Percentiles rank a stretch among this genome's conserved stretches.
These are phyloP conservation scores for Cataglyphis altisquamis DNA, from an alignment of 2,888 invertebrate genomes.

Conservation along the genomic window DNA sequence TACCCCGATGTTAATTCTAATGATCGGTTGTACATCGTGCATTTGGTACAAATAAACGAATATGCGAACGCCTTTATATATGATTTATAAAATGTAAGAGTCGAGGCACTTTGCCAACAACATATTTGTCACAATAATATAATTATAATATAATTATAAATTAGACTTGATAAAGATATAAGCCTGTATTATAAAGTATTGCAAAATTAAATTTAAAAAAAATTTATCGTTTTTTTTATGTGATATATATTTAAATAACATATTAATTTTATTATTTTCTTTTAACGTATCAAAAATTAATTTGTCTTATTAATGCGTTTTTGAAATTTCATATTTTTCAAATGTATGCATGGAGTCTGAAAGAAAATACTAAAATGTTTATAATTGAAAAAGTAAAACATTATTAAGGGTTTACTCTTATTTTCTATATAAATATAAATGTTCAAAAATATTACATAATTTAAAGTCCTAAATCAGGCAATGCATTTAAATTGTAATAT, in stretches of 20 bases:
- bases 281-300: background rate
- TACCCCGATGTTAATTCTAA: slow-evolving; percentile 28
- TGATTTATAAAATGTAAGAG: background rate
- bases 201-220: background rate
- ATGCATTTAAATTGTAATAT: background rate
- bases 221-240: background rate
- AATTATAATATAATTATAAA: background rate
- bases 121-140: background rate
- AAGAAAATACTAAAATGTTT: background rate
- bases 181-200: background rate
- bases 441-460: too few relatives aligned
- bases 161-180: background rate
- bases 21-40: background rate
- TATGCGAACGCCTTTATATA: background rate
- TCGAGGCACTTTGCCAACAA: background rate
- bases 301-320: background rate
- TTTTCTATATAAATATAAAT: too few relatives aligned
- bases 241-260: too few relatives aligned
- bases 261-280: too few relatives aligned
- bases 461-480: background rate
- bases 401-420: background rate
- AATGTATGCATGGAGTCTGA: background rate
- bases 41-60: slow-evolving; percentile 3
- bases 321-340: background rate
- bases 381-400: background rate